Evolutionary conservation across 2,888 invertebrate genomes (phyloP), one percentile per base, ranked within the genome.

Genomic region (Physocephala rufipes): DNA sequence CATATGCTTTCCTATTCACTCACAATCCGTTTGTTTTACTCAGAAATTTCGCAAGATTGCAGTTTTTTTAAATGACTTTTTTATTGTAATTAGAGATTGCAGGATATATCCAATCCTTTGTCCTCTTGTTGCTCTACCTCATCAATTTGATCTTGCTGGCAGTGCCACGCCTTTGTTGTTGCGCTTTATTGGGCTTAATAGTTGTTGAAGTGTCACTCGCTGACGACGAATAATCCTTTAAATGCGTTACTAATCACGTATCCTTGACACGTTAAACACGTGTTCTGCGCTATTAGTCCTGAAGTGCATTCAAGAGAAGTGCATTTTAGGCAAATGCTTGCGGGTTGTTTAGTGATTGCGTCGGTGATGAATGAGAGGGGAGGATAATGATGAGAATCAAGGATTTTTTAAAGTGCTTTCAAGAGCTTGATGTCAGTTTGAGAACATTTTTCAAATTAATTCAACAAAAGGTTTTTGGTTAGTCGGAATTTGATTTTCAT

Each of bases 201-300:
- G 49, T 49, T 24, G 21, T 3, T 45, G 15, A 30, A 67, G 67
- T 67, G 67, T 45, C 67, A 43, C 67, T 67, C 24, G 13, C 15
- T n/a, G 3, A 13, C 58, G 67, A 61, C 28, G 73, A 76, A 75
- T 81, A 82, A 81, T 82, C 83, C 83, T 81, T 82, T 82, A 81
- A 82, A 80, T 79, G 78, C 80, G 82, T 80, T 80, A 78, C 81
- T 78, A 79, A 81, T 80, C 81, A 82, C 81, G 82, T 81, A 82
- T 79, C 75, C 78, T 75, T 81, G 79, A 80, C 78, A 79, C 80
- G 81, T 80, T 79, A 77, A 81, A 80, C 82, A 80, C 81, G 81
- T 82, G 82, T 80, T 81, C 80, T 77, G 43, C 26, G 65, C 58
- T 59, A 45, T 59, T 47, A 61, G n/a, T n/a, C 12, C 59, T 19